Base-by-base conservation (phyloP, 2,113 vertebrate genomes). In the Cnemophilus loriae region DNA sequence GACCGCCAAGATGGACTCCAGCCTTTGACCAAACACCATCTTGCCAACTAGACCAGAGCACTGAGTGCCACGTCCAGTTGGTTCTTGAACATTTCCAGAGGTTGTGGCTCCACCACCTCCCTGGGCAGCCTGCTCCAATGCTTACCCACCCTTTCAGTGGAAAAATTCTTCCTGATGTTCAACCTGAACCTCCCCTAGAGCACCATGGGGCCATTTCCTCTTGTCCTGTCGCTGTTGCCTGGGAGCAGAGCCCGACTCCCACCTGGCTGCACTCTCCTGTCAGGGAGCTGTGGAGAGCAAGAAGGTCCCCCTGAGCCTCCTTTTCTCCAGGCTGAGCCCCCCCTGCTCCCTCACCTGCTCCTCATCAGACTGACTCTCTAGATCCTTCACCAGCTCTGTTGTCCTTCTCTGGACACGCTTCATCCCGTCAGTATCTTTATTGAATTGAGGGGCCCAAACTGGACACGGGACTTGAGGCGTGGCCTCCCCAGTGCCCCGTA, bases 21-120 rank as follows among this genome's bases (percentile, higher is more conserved):
- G 41, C 53, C 78, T 68, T 82, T 60, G n/a, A 39, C 39, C 0
- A 0, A 75, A 42, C 16, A 18, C n/a, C 1, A 2, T 28, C 23
- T 24, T 52, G 18, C 24, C 52, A 57, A 6, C 37, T 5, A 37
- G 27, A 39, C 19, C 37, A 46, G 19, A 67, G 59, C 16, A 24
- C 52, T 24, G 23, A 52, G 60, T 39, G 33, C 39, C 47, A 39
- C 2, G 0, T 39, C 46, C 37, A 24, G 19, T 42, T 33, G 21
- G 33, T 81, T 39, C 10, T 17, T 50, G 33, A 30, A 26, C 9
- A 26, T 52, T 53, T 60, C 39, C 28, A 59, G 60, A 39, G 28
- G 12, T 4, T 28, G 23, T 67, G 69, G 30, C 28, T 39, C 53
- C 16, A 30, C 24, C 69, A 53, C 46, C 39, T 30, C 39, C 19